Evolutionary conservation across 2,888 invertebrate species (phyloP).

Genomic region (Cinara cedri): DNA sequence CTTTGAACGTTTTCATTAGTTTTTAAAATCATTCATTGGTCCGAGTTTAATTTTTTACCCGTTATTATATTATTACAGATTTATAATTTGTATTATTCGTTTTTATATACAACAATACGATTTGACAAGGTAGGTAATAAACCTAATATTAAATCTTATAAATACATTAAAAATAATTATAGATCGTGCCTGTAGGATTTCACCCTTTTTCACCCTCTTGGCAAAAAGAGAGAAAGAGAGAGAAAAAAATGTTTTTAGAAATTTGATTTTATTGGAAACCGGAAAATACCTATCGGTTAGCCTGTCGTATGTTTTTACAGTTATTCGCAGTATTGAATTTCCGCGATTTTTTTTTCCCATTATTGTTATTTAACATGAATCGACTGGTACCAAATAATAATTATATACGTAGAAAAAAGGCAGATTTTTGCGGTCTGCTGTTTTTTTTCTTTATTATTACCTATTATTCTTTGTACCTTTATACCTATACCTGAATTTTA

Average conservation of each 20-base stretch:
- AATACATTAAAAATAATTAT: not conserved
- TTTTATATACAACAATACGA: not conserved
- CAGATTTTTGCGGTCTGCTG: constrained; percentile 54
- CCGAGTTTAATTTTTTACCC: not conserved
- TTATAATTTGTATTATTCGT: not conserved
- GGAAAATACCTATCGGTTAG: constrained; percentile 53
- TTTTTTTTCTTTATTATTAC: constrained; percentile 13
- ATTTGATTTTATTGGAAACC: constrained; percentile 26
- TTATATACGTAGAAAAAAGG: constrained; percentile 30
- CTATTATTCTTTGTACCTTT: constrained; percentile 30
- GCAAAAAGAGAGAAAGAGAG: not conserved
- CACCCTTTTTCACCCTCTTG: not conserved
- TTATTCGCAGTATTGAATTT: constrained; percentile 50
- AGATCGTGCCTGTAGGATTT: not conserved
- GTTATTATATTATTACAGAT: not conserved
- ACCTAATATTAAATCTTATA: not conserved
- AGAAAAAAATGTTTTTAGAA: not conserved
- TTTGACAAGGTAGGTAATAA: not conserved
- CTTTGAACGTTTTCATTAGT: too few species aligned
- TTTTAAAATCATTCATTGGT: too few species aligned
- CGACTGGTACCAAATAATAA: constrained; percentile 45
- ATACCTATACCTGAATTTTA: constrained; percentile 23
- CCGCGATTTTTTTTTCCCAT: constrained; percentile 9
- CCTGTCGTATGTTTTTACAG: constrained; percentile 43
- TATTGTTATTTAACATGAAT: constrained; percentile 34